Conservation (phyloP, 2,888 invertebrate species). For the Baronia brevicornis region DNA sequence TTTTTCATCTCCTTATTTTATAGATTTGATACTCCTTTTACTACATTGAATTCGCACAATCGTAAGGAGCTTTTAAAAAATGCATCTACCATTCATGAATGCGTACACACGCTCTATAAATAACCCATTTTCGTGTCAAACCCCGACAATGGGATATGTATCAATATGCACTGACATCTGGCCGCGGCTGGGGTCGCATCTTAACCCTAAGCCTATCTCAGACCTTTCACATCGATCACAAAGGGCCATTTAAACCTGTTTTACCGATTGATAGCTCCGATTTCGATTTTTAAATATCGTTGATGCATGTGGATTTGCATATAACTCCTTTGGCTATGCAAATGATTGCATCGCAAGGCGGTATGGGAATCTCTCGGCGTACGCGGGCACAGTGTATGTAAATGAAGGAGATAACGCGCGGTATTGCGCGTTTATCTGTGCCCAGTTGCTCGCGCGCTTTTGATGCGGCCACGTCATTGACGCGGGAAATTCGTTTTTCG, state of each 20-base stretch:
- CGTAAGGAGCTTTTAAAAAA: conserved; percentile 28
- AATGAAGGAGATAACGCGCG: conserved; percentile 62
- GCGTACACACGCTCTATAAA: conserved; percentile 49
- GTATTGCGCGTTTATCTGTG: conserved; percentile 51
- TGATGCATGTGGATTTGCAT: conserved; percentile 62
- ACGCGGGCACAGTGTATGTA: conserved; percentile 41
- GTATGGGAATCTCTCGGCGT: conserved; percentile 63
- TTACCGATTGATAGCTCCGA: conserved; percentile 63
- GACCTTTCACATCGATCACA: conserved; percentile 31
- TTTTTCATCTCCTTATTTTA: too few species aligned
- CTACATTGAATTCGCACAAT: conserved; percentile 9
- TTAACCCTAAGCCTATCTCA: conserved; percentile 66
- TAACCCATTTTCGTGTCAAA: conserved; percentile 62
- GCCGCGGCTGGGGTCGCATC: conserved; percentile 30
- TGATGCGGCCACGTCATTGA: conserved; percentile 49
- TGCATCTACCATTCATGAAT: conserved; percentile 31
- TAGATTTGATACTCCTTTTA: not conserved
- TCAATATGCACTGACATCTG: conserved; percentile 67
- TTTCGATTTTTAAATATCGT: conserved; percentile 58
- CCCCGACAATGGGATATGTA: conserved; percentile 54
- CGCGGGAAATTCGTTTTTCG: conserved; percentile 27
- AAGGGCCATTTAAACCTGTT: conserved; percentile 66
- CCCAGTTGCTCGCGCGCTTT: conserved; percentile 68
- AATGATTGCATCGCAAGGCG: conserved; percentile 51
- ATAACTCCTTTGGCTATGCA: conserved; percentile 64